Base-by-base conservation (phyloP, 2,888 invertebrate genomes). In the Lasioglossum morio region DNA sequence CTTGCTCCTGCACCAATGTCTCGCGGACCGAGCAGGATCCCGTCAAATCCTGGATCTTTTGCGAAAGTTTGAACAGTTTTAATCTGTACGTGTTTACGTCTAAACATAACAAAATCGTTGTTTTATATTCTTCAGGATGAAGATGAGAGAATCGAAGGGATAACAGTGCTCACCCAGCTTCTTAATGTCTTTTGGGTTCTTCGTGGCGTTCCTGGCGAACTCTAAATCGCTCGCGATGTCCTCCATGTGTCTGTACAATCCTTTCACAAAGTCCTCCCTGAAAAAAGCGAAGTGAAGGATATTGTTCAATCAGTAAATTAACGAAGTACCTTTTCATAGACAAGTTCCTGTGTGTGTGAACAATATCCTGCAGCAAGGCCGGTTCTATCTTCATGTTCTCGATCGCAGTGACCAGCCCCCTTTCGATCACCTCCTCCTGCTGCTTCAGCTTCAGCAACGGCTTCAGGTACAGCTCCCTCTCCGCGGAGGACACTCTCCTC, bases 381-480 rank as follows among this genome's bases (percentile, higher is more conserved):
- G 84, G 34, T 12, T 87, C 80, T n/a, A 92, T 86, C 85, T 93
- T 95, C 86, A 94, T 90, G 72, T 87, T 93, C 3, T 88, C 88
- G 30, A 94, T 87, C 82, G 92, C 90, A 53, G 88, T 75, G 5
- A 87, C 85, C 3, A 95, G 76, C 23, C 90, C 91, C 75, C 92
- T 94, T 48, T 94, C 93, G 43, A 94, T 91, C 66, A 92, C 85
- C 48, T 89, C 81, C 80, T 94, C 94, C 72, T 95, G 93, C 43
- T 94, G 92, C 77, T 93, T 95, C 34, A 95, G 80, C 79, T 91
- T 93, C 4, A 93, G 81, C 43, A 94, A 87, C 4, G 92, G 88
- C 77, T 92, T 92, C 7, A 90, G 72, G 48, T 85, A 92, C 10
- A 91, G 90, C n/a, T 85, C 76, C 74, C 84, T 92, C 74, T 91